These are phyloP conservation scores for Lissonota sp. DNA, from an alignment of 2,888 invertebrate genomes.

Conservation along the genomic window DNA sequence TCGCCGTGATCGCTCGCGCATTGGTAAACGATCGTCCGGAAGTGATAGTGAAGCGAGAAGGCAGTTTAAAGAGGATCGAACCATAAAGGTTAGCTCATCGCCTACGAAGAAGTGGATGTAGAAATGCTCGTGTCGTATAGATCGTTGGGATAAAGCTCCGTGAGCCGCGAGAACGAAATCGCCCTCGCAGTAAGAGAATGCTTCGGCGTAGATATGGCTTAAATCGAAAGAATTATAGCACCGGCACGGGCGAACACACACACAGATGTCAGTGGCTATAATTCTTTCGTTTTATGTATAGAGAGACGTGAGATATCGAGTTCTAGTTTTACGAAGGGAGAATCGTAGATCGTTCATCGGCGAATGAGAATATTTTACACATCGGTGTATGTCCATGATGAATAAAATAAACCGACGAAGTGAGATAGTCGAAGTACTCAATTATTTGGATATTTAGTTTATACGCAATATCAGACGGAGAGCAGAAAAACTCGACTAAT, in stretches of 20 bases:
- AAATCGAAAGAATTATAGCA: constrained; percentile 47
- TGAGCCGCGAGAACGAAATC: constrained; percentile 33
- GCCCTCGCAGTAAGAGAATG: constrained; percentile 22
- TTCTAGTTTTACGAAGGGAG: constrained; percentile 32
- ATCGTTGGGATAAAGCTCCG: constrained; percentile 30
- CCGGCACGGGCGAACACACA: constrained; percentile 19
- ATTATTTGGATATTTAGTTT: too few species aligned
- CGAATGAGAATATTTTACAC: constrained; percentile 34
- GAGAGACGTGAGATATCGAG: constrained; percentile 27
- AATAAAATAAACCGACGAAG: too few species aligned
- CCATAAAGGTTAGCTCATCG: constrained; percentile 41
- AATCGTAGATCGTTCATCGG: constrained; percentile 36
- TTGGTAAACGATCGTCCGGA: constrained; percentile 45
- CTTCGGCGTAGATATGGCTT: constrained; percentile 47
- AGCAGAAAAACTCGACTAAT: too few species aligned
- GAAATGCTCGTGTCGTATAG: constrained; percentile 41
- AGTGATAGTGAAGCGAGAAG: constrained; percentile 29
- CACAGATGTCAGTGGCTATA: constrained; percentile 11
- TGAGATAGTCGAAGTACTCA: too few species aligned
- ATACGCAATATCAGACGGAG: too few species aligned
- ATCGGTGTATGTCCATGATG: background rate
- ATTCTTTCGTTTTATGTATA: background rate
- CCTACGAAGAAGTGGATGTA: constrained; percentile 26
- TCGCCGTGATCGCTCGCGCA: constrained; percentile 29
- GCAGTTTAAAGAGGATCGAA: constrained; percentile 29